Conservation (phyloP, 2,888 invertebrate species). For the Meteorus cinctellus region DNA sequence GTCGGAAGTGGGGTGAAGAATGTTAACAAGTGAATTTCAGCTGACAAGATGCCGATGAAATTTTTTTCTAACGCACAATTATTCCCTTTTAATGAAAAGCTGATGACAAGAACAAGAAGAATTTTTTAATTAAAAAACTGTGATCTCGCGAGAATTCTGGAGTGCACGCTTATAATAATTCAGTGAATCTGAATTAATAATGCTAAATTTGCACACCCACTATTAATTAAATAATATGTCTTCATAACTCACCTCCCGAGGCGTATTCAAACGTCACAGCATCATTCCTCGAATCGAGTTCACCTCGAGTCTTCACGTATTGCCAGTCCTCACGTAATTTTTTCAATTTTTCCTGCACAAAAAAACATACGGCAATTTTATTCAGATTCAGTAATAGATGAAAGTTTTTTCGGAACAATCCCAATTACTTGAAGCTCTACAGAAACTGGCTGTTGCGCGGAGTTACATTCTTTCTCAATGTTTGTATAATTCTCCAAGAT, state of each 20-base stretch:
- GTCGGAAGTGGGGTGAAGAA: neutral
- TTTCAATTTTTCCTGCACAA: constrained; percentile 74
- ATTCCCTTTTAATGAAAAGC: neutral
- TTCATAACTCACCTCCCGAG: constrained; percentile 58
- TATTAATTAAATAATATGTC: constrained; percentile 8
- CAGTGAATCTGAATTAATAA: neutral
- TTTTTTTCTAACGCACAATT: neutral
- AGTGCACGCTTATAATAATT: neutral
- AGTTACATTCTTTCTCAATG: constrained; percentile 77
- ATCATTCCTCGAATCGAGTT: constrained; percentile 44
- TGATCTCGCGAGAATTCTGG: neutral
- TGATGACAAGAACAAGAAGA: neutral
- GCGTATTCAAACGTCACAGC: constrained; percentile 21
- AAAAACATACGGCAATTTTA: constrained; percentile 3
- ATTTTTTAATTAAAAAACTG: neutral
- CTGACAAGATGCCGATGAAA: neutral
- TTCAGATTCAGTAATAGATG: neutral
- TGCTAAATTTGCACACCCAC: neutral
- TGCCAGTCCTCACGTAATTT: constrained; percentile 76
- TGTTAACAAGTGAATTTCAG: neutral
- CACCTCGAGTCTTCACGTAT: constrained; percentile 71
- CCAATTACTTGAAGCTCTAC: constrained; percentile 73
- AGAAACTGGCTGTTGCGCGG: constrained; percentile 73
- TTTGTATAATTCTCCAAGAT: constrained; percentile 80
- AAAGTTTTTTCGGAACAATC: neutral